phyloP scores from a whole-genome alignment of 1,140 invertebrate genomes.

The Microplitis mediator region DNA sequence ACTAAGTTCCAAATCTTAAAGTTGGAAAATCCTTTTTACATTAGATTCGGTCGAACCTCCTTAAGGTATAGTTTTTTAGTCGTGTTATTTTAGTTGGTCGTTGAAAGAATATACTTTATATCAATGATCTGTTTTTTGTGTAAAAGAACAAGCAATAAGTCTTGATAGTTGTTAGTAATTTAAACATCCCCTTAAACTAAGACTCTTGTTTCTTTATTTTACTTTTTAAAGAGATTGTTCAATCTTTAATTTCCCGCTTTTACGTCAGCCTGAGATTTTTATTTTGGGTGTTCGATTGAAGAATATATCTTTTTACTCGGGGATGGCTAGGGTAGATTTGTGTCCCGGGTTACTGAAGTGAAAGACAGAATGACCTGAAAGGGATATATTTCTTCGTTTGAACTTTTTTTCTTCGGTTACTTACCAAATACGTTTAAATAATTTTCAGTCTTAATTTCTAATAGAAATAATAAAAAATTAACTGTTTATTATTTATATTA shows the following conservation, averaged over 20 bases:
- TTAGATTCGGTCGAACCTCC: too few relatives aligned
- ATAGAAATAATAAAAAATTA: too few relatives aligned
- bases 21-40: too few relatives aligned
- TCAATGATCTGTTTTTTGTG: too few relatives aligned
- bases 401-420: background rate
- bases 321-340: background rate
- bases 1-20: too few relatives aligned
- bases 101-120: too few relatives aligned
- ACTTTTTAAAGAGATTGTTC: background rate
- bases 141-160: background rate
- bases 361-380: background rate
- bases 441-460: background rate
- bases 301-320: background rate
- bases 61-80: too few relatives aligned
- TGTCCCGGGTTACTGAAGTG: background rate
- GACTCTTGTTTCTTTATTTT: background rate
- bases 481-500: background rate
- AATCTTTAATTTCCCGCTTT: conserved; percentile 13
- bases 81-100: too few relatives aligned
- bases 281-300: background rate
- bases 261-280: conserved; percentile 7
- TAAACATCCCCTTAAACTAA: background rate
- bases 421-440: background rate
- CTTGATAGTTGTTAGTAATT: background rate
- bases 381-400: conserved; percentile 4